Conservation (phyloP, 2,113 vertebrate genomes). For the Lipotes vexillifer region DNA sequence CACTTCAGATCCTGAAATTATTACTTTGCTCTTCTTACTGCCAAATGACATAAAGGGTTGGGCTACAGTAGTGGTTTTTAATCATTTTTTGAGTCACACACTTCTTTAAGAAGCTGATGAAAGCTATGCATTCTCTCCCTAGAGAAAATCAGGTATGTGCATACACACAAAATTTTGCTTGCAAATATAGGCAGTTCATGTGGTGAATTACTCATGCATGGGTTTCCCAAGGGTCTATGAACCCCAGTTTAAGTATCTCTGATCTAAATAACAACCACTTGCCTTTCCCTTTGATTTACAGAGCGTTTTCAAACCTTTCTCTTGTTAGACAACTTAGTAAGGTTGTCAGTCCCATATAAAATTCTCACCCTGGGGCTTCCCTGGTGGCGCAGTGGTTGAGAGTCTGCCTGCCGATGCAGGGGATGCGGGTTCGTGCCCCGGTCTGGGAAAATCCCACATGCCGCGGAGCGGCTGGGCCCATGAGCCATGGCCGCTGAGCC, state of each 20-base stretch:
- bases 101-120: background rate
- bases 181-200: background rate
- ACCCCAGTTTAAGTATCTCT: background rate
- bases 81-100: constrained; percentile 44
- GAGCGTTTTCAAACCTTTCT: background rate
- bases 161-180: background rate
- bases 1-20: background rate
- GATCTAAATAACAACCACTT: background rate
- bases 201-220: background rate
- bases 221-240: background rate
- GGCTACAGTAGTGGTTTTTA: background rate
- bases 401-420: too few relatives aligned
- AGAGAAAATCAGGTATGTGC: constrained; percentile 5
- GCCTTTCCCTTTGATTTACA: background rate
- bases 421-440: too few relatives aligned
- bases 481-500: too few relatives aligned
- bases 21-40: background rate
- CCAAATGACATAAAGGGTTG: background rate
- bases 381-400: too few relatives aligned
- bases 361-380: background rate
- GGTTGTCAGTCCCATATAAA: background rate
- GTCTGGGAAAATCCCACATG: too few relatives aligned
- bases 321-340: background rate
- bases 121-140: background rate
- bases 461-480: too few relatives aligned